Conservation (phyloP, 2,113 vertebrate species). For the Hypomesus transpacificus region DNA sequence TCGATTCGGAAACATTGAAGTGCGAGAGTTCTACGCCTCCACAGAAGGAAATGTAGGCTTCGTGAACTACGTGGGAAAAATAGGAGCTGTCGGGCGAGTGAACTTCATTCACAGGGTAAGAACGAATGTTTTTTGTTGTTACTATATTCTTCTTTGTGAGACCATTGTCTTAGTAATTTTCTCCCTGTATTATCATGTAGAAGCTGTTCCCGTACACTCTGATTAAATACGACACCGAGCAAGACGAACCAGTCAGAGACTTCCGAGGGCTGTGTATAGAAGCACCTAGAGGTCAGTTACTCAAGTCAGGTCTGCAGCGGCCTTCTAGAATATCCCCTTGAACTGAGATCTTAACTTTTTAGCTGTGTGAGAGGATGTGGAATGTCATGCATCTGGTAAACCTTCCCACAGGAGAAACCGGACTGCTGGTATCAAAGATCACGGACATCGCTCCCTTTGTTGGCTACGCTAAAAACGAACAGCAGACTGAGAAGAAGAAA, state of each 20-base stretch:
- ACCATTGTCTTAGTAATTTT: not conserved
- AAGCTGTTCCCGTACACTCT: slow-evolving; percentile 71
- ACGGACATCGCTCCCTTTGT: slow-evolving; percentile 74
- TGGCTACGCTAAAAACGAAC: slow-evolving; percentile 75
- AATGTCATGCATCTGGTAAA: too few relatives aligned
- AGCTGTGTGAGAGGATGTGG: too few relatives aligned
- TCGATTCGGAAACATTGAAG: slow-evolving; percentile 77
- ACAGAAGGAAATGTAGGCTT: slow-evolving; percentile 87
- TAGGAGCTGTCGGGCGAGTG: slow-evolving; percentile 79
- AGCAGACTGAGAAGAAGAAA: slow-evolving; percentile 80
- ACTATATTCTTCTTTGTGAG: not conserved
- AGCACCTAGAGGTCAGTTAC: slow-evolving; percentile 75
- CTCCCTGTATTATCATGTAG: slow-evolving; percentile 40
- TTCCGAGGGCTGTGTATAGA: slow-evolving; percentile 76
- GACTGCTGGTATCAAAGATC: slow-evolving; percentile 82
- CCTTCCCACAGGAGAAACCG: slow-evolving; percentile 74
- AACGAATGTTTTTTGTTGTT: not conserved
- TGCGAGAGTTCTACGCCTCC: slow-evolving; percentile 84
- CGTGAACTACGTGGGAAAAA: slow-evolving; percentile 79
- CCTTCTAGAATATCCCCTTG: too few relatives aligned
- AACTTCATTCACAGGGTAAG: slow-evolving; percentile 78
- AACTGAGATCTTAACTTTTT: too few relatives aligned
- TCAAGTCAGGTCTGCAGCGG: not conserved
- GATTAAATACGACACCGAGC: slow-evolving; percentile 81
- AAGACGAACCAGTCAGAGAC: slow-evolving; percentile 76